These are phyloP conservation scores for Leptobrachium ailaonicum DNA, from an alignment of 2,113 vertebrate genomes.

Conservation along the genomic window DNA sequence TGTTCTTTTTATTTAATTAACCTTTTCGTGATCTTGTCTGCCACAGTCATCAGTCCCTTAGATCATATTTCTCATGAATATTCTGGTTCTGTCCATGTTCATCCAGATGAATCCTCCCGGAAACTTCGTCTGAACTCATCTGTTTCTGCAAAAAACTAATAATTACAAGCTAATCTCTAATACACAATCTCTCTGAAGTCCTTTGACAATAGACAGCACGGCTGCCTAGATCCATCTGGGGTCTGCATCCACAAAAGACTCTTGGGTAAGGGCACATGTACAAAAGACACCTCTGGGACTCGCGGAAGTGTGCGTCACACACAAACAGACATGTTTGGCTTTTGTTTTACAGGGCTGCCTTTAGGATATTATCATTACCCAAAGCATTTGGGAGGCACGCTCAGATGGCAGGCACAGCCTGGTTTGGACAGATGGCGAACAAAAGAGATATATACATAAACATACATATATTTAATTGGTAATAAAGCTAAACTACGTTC, in stretches of 20 bases:
- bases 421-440: constrained; percentile 37
- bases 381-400: constrained; percentile 30
- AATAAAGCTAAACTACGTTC: constrained; percentile 32
- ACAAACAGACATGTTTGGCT: constrained; percentile 25
- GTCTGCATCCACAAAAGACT: constrained; percentile 40
- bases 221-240: constrained; percentile 43
- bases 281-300: constrained; percentile 42
- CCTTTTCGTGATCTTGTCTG: not conserved
- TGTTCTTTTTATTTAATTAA: not conserved
- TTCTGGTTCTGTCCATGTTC: constrained; percentile 7
- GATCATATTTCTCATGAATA: not conserved
- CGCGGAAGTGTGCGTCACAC: constrained; percentile 30
- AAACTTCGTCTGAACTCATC: constrained; percentile 36
- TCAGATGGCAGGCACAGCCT: constrained; percentile 38
- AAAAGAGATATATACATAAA: constrained; percentile 28
- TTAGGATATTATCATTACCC: constrained; percentile 25
- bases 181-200: constrained; percentile 40
- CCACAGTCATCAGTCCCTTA: not conserved
- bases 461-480: not conserved
- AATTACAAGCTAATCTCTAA: constrained; percentile 44
- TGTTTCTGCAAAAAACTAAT: constrained; percentile 39
- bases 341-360: constrained; percentile 27
- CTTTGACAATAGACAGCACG: constrained; percentile 39
- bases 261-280: constrained; percentile 26
- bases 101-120: constrained; percentile 11